phyloP scores from a whole-genome alignment of 2,888 invertebrate genomes.

The Arenicola marina region DNA sequence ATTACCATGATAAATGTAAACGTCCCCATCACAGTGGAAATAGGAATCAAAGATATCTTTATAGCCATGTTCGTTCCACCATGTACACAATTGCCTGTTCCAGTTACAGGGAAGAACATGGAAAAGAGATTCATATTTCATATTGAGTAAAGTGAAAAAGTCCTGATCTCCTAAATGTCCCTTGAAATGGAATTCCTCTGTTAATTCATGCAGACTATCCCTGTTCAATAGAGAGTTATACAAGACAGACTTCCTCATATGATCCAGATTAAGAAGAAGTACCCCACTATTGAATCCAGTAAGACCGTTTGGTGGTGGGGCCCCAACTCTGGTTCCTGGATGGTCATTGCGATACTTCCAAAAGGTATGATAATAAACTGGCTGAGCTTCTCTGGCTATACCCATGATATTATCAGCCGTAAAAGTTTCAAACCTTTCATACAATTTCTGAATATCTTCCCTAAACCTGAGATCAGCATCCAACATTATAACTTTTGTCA shows the following conservation, averaged over 20 bases:
- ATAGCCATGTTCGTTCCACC: conserved; percentile 80
- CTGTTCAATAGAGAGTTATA: conserved; percentile 66
- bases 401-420: conserved; percentile 71
- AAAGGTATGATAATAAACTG: conserved; percentile 78
- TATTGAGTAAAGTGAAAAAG: conserved; percentile 75
- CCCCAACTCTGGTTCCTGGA: conserved; percentile 70
- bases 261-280: conserved; percentile 72
- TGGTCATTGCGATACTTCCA: conserved; percentile 70
- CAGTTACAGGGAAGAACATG: conserved; percentile 77
- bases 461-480: conserved; percentile 80
- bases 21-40: conserved; percentile 67
- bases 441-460: conserved; percentile 71
- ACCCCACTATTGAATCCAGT: conserved; percentile 85
- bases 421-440: conserved; percentile 73
- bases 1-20: conserved; percentile 59
- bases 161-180: conserved; percentile 81
- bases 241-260: conserved; percentile 69
- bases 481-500: conserved; percentile 70
- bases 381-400: conserved; percentile 71
- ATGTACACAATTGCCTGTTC: conserved; percentile 80
- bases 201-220: conserved; percentile 44
- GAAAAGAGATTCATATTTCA: conserved; percentile 74
- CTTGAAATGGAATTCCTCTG: conserved; percentile 60
- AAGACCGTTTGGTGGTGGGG: conserved; percentile 63
- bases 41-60: conserved; percentile 74